Percentiles rank a stretch among this genome's conserved stretches.
These are phyloP conservation scores for Chaitophorus viminalis DNA, from an alignment of 2,888 invertebrate genomes.

Conservation along the genomic window DNA sequence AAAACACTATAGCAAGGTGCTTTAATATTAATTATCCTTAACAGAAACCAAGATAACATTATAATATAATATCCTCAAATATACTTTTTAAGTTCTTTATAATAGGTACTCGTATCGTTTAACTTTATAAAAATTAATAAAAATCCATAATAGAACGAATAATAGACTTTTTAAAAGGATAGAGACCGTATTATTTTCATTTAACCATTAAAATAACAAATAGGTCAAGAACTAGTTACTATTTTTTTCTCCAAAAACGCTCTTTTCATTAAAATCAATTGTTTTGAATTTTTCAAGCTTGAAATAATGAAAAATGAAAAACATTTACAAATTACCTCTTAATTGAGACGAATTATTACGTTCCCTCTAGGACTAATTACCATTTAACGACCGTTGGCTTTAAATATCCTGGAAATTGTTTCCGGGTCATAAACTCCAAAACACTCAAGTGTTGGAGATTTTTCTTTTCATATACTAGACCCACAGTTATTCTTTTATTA, in stretches of 20 bases:
- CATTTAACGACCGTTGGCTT: slow-evolving; percentile 26
- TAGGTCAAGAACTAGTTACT: background rate
- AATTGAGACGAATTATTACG: slow-evolving; percentile 37
- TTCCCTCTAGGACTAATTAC: slow-evolving; percentile 9
- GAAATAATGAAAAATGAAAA: background rate
- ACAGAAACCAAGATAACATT: background rate
- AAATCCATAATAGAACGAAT: too few relatives aligned
- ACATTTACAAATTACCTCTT: slow-evolving; percentile 10
- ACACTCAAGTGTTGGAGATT: background rate
- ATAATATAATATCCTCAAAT: too few relatives aligned
- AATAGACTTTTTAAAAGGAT: background rate
- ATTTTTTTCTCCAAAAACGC: background rate
- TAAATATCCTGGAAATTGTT: slow-evolving; percentile 18
- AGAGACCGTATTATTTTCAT: background rate
- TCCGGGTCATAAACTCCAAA: slow-evolving; percentile 15
- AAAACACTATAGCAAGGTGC: too few relatives aligned
- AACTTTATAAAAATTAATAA: too few relatives aligned
- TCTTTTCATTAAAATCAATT: background rate
- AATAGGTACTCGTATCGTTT: too few relatives aligned
- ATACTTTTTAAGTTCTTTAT: too few relatives aligned
- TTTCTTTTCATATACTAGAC: slow-evolving; percentile 7
- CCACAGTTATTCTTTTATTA: background rate
- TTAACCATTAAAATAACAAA: background rate
- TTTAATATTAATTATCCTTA: too few relatives aligned
- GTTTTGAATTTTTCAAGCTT: background rate